phyloP scores from a whole-genome alignment of 92 coral and sea anemone species.

The Zoanthus gigantus region DNA sequence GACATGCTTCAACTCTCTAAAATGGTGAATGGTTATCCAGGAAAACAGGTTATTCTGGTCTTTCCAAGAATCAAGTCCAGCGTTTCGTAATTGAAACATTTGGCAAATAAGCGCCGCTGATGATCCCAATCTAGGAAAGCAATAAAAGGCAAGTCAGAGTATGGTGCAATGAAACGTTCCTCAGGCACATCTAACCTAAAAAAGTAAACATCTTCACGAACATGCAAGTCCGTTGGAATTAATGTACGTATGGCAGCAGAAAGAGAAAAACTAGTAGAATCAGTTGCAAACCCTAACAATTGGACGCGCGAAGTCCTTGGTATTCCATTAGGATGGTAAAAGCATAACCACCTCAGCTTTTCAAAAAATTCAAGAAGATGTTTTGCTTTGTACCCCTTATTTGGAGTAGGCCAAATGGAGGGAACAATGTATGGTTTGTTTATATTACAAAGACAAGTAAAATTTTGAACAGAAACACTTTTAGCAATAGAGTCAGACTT shows the following conservation, averaged over 20 bases:
- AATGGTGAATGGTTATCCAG: conserved; percentile 34
- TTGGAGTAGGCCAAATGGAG: conserved; percentile 54
- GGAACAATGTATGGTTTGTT: conserved; percentile 41
- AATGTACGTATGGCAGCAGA: conserved; percentile 62
- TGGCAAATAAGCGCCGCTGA: conserved; percentile 49
- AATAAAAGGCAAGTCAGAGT: background rate
- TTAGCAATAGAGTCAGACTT: conserved; percentile 41
- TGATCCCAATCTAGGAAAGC: conserved; percentile 44
- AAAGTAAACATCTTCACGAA: too few species aligned
- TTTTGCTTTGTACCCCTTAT: conserved; percentile 53
- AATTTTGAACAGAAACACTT: conserved; percentile 57
- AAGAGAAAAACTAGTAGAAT: conserved; percentile 67
- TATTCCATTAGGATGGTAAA: conserved; percentile 6
- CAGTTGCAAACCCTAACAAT: conserved; percentile 62
- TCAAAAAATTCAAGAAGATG: conserved; percentile 61
- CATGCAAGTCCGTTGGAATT: conserved; percentile 29
- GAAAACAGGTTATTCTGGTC: background rate
- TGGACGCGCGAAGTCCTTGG: conserved; percentile 50
- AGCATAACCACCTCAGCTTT: conserved; percentile 43
- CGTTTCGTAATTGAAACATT: conserved; percentile 45
- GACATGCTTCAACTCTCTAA: conserved; percentile 31
- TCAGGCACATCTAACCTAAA: conserved; percentile 30
- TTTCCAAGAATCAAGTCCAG: conserved; percentile 34
- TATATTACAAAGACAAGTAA: conserved; percentile 42
- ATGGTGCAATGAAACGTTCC: conserved; percentile 48